Evolutionary conservation across 2,888 invertebrate genomes (phyloP).

Genomic region (Apocheima hispidaria): DNA sequence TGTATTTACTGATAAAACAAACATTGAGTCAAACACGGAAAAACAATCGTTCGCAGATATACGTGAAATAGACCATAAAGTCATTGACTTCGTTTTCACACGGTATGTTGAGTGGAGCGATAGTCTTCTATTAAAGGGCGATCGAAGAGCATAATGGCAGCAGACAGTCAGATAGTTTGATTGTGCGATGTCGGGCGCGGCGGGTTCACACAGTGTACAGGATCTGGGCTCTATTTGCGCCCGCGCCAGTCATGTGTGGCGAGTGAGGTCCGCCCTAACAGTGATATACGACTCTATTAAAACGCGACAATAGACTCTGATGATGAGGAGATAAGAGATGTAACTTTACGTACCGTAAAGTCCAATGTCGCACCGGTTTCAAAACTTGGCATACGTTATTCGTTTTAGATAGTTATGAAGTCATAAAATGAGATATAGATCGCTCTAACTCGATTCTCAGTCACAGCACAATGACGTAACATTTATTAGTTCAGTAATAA

Average conservation of each 20-base stretch:
- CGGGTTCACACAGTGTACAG: constrained; percentile 75
- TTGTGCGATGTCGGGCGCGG: constrained; percentile 66
- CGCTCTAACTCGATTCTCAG: constrained; percentile 6
- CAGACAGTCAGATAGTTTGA: constrained; percentile 53
- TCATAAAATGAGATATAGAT: constrained; percentile 15
- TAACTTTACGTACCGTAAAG: constrained; percentile 27
- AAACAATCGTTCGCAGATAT: constrained; percentile 28
- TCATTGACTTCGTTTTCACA: constrained; percentile 44
- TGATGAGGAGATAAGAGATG: constrained; percentile 36
- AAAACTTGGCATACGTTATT: constrained; percentile 18
- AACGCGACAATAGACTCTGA: constrained; percentile 42
- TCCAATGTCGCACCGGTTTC: constrained; percentile 17
- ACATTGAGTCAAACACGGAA: constrained; percentile 33
- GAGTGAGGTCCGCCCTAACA: constrained; percentile 62
- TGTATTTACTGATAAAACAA: constrained; percentile 13
- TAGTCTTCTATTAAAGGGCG: constrained; percentile 46
- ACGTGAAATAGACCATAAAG: constrained; percentile 31
- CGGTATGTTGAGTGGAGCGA: constrained; percentile 34
- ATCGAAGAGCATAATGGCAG: constrained; percentile 36
- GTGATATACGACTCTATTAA: constrained; percentile 55
- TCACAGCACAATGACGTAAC: not conserved
- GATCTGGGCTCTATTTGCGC: constrained; percentile 85
- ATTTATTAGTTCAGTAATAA: constrained; percentile 3
- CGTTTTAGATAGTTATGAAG: constrained; percentile 16
- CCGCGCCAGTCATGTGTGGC: constrained; percentile 71